phyloP scores from a whole-genome alignment of 2,888 invertebrate species.

The Sinelater perroti region DNA sequence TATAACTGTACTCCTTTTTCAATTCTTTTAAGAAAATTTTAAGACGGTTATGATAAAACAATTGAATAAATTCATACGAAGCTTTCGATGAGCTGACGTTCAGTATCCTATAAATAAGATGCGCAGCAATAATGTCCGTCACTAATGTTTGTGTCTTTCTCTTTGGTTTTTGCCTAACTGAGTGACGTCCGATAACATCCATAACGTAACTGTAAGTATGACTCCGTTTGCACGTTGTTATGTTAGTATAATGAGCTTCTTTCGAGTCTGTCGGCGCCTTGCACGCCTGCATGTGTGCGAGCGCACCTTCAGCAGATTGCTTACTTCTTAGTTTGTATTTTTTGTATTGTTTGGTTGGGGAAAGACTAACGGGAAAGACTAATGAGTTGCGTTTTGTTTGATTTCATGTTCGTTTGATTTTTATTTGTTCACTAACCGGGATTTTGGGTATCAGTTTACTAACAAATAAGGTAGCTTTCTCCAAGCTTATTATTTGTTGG shows the following conservation, averaged over 20 bases:
- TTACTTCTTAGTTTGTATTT: conserved; percentile 45
- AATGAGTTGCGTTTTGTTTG: conserved; percentile 40
- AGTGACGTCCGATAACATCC: conserved; percentile 61
- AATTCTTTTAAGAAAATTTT: no score
- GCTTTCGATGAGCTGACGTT: no score
- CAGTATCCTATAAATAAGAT: no score
- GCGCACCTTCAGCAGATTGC: conserved; percentile 28
- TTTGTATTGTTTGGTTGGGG: conserved; percentile 49
- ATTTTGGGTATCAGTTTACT: conserved; percentile 10
- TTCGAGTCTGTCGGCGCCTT: conserved; percentile 34
- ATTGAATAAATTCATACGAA: no score
- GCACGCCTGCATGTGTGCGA: conserved; percentile 22
- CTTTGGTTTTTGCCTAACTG: conserved; percentile 64
- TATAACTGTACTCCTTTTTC: no score
- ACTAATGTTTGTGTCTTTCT: conserved; percentile 61
- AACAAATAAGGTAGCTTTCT: conserved; percentile 10
- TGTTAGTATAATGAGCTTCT: conserved; percentile 35
- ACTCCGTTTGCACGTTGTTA: conserved; percentile 48
- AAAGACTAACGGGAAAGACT: conserved; percentile 62
- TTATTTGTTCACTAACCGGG: conserved; percentile 17
- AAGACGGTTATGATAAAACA: no score
- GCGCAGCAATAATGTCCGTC: conserved; percentile 40
- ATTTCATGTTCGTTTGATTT: conserved; percentile 2
- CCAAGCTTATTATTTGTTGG: conserved; percentile 11
- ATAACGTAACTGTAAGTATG: conserved; percentile 62